Evolutionary conservation across 2,888 invertebrate species (phyloP).

Genomic region (Tenthredo distinguenda): DNA sequence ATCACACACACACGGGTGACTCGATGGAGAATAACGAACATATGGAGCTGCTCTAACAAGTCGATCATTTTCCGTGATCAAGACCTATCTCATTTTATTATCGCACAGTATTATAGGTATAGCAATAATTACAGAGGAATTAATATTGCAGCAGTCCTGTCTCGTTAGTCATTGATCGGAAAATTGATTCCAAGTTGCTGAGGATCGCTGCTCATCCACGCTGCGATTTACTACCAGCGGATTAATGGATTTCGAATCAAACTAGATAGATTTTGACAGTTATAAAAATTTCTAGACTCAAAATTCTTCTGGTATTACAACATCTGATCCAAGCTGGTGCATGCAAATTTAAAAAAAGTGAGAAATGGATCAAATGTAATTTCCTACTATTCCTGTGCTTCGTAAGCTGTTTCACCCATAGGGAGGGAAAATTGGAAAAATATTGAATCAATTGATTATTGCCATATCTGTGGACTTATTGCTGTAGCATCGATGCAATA

Average conservation of each 20-base stretch:
- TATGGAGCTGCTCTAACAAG: constrained; percentile 9
- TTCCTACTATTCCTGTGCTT: too few species aligned
- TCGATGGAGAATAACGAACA: not conserved
- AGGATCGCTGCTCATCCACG: not conserved
- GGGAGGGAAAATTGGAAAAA: too few species aligned
- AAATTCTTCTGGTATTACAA: too few species aligned
- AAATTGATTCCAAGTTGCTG: not conserved
- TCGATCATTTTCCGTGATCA: constrained; percentile 38
- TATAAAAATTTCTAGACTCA: too few species aligned
- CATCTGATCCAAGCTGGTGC: too few species aligned
- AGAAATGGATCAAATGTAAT: too few species aligned
- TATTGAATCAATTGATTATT: too few species aligned
- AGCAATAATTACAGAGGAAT: constrained; percentile 71
- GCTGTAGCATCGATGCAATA: too few species aligned
- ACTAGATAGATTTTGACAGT: too few species aligned
- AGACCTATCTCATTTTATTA: constrained; percentile 1
- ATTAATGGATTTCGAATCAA: not conserved
- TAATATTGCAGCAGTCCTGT: not conserved
- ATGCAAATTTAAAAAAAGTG: too few species aligned
- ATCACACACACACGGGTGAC: not conserved
- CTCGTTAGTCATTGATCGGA: not conserved
- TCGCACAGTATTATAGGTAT: constrained; percentile 75
- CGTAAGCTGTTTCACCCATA: too few species aligned
- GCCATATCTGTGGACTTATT: too few species aligned
- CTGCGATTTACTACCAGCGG: not conserved